Percentiles rank a stretch among this genome's conserved stretches.
Evolutionary conservation across 2,888 invertebrate genomes (phyloP).

Genomic region (Lasioglossum zephyrum): DNA sequence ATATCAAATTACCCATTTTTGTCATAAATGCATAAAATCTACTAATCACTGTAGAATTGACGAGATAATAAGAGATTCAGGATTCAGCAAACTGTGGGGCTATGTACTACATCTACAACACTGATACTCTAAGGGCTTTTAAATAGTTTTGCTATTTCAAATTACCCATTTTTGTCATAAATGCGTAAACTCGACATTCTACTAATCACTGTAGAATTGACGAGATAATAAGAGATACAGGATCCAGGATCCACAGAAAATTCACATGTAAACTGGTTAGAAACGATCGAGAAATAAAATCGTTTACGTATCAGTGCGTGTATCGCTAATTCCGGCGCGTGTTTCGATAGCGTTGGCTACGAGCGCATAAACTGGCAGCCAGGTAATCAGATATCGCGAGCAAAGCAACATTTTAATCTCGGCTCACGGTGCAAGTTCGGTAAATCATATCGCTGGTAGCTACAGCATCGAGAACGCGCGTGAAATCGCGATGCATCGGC

Average conservation of each 20-base stretch:
- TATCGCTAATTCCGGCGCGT: neutral
- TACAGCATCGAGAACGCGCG: constrained; percentile 7
- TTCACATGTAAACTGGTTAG: neutral
- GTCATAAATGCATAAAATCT: neutral
- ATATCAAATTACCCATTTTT: neutral
- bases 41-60: neutral
- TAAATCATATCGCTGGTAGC: constrained; percentile 43
- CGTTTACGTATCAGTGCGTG: neutral
- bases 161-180: neutral
- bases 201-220: neutral
- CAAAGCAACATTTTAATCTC: constrained; percentile 38
- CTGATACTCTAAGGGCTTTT: neutral
- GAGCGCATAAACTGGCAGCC: neutral
- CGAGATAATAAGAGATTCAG: no score
- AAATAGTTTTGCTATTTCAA: neutral
- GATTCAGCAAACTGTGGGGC: neutral
- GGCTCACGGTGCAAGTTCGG: constrained; percentile 25
- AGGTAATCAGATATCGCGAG: constrained; percentile 38
- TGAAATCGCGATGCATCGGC: constrained; percentile 28
- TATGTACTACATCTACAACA: no score
- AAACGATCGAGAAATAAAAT: neutral
- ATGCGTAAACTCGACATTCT: neutral
- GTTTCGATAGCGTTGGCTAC: neutral
- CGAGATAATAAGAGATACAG: no score
- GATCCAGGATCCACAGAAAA: neutral